Conservation (phyloP, 2,113 vertebrate species). For the Cheirogaleus medius region DNA sequence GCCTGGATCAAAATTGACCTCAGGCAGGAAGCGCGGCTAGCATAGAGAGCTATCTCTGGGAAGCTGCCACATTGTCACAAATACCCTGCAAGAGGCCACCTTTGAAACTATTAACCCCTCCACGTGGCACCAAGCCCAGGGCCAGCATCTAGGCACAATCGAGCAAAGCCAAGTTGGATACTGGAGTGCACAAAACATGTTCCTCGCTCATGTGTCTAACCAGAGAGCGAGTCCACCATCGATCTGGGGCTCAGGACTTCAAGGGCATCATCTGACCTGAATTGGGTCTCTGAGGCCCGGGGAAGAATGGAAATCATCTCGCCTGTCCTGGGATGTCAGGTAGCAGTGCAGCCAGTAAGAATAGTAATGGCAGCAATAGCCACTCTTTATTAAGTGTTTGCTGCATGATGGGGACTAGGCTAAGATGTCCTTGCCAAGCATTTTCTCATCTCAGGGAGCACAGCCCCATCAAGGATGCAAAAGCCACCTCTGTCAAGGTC, state of each 20-base stretch:
- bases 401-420: fast-evolving
- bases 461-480: not conserved
- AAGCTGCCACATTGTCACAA: not conserved
- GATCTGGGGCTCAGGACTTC: not conserved
- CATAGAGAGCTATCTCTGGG: not conserved
- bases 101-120: not conserved
- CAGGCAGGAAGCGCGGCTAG: not conserved
- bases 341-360: not conserved
- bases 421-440: too few relatives aligned
- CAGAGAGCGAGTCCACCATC: not conserved
- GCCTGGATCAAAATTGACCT: not conserved
- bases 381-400: not conserved
- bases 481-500: not conserved
- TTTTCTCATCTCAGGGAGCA: not conserved
- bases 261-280: not conserved
- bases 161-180: not conserved
- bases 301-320: not conserved
- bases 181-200: not conserved
- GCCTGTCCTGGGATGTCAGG: not conserved
- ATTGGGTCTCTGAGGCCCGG: not conserved
- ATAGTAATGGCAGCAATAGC: not conserved
- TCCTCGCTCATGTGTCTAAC: not conserved
- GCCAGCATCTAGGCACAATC: fast-evolving
- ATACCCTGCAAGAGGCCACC: not conserved
- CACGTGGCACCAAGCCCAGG: not conserved